Base-by-base conservation (phyloP, 2,888 invertebrate genomes). In the Diarsia dahlii region DNA sequence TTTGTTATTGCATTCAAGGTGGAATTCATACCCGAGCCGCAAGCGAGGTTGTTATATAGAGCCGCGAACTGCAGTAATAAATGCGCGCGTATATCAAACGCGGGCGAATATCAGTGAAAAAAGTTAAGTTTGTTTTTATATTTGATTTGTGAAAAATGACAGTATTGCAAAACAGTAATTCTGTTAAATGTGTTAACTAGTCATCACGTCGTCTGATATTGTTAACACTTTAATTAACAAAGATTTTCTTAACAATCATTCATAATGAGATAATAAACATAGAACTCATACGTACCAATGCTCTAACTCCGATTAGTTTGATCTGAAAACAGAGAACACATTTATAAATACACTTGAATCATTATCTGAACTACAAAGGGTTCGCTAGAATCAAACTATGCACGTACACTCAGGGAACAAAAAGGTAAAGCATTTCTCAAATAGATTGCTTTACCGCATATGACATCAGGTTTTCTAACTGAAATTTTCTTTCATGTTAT, bases 291-390 rank as follows among this genome's bases (percentile, higher is more conserved):
- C 88, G 50, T 80, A 88, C 88, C 88, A 76, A 78, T 75, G 52
- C 73, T 80, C 45, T 65, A 69, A 71, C 79, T 76, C 66, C 73
- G 54, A 73, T 81, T 63, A 60, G 56, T 80, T 80, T 76, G 78
- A 87, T 87, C 87, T 88, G 87, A 84, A 85, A 87, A 39, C 81
- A 87, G 76, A 84, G 71, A 83, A 83, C 64, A 79, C 28, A 74
- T 34, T 76, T 87, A 78, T 84, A 78, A 80, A 82, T 84, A 85
- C 64, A 76, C 76, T 66, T 79, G 64, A 65, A 77, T 81, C 68
- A 39, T 77, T 77, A 74, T 18, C 50, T 54, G 1, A 72, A 79
- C 79, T 78, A 73, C 54, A 83, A 81, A 77, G 71, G 71, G 52
- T 63, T 23, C 6, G 68, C 34, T 12, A 28, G 56, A 65, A 48